phyloP scores from a whole-genome alignment of 2,888 invertebrate species.

The Acleris holmiana region DNA sequence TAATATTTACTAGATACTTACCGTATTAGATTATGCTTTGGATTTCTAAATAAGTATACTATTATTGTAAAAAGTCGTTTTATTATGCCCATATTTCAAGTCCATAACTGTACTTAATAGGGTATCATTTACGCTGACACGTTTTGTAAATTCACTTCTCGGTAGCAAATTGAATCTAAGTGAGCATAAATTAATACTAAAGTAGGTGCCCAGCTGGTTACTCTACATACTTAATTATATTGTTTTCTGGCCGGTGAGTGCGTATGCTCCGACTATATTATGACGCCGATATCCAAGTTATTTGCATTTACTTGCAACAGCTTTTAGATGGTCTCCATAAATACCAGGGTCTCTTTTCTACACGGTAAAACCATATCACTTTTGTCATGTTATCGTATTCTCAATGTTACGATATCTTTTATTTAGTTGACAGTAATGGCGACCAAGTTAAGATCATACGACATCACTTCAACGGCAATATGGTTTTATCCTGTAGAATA shows the following conservation, averaged over 20 bases:
- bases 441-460: too few relatives aligned
- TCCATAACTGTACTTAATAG: slow-evolving; percentile 33
- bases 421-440: too few relatives aligned
- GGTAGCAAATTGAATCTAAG: slow-evolving; percentile 30
- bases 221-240: slow-evolving; percentile 26
- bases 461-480: too few relatives aligned
- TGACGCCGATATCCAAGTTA: neutral
- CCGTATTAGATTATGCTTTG: too few relatives aligned
- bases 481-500: too few relatives aligned
- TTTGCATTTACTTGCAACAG: slow-evolving; percentile 3
- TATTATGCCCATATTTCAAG: slow-evolving; percentile 21
- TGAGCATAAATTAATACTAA: slow-evolving; percentile 29
- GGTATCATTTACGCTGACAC: slow-evolving; percentile 27
- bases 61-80: slow-evolving; percentile 9
- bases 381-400: too few relatives aligned
- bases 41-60: too few relatives aligned
- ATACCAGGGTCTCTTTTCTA: too few relatives aligned
- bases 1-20: too few relatives aligned
- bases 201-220: slow-evolving; percentile 18
- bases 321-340: slow-evolving; percentile 4
- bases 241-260: slow-evolving; percentile 9
- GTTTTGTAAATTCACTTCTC: slow-evolving; percentile 29
- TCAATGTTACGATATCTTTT: too few relatives aligned
- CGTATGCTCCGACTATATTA: neutral
- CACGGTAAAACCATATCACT: slow-evolving; percentile 1